phyloP scores from a whole-genome alignment of 1,140 invertebrate species.

The Heliconius congener region DNA sequence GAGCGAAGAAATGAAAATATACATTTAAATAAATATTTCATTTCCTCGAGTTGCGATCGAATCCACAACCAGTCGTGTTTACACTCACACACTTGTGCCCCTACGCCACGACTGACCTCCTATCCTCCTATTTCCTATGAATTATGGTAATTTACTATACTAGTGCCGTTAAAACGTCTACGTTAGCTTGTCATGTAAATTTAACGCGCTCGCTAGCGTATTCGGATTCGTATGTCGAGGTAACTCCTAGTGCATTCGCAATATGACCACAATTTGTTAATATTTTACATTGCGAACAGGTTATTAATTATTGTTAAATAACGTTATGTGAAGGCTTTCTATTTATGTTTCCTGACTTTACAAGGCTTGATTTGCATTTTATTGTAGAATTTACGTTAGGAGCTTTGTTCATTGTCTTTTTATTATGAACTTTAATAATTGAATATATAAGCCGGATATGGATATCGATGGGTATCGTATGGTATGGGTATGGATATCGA shows the following conservation, averaged over 20 bases:
- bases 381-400: slow-evolving; percentile 31
- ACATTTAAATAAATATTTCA: too few relatives aligned
- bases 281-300: slow-evolving; percentile 40
- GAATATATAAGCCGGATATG: too few relatives aligned
- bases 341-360: slow-evolving; percentile 38
- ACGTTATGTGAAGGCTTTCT: slow-evolving; percentile 34
- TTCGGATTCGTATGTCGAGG: neutral
- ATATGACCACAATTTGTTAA: slow-evolving; percentile 42
- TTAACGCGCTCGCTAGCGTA: slow-evolving; percentile 9
- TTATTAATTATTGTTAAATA: slow-evolving; percentile 49
- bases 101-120: too few relatives aligned
- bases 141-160: slow-evolving; percentile 12
- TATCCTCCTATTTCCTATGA: neutral
- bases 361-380: slow-evolving; percentile 39
- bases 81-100: too few relatives aligned
- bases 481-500: too few relatives aligned
- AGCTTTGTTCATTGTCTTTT: slow-evolving; percentile 15
- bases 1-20: too few relatives aligned
- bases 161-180: slow-evolving; percentile 9
- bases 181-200: slow-evolving; percentile 12
- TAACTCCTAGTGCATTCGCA: neutral
- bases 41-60: too few relatives aligned
- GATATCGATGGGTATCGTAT: too few relatives aligned
- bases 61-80: too few relatives aligned
- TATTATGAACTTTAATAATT: neutral